Evolutionary conservation across 2,113 vertebrate species (phyloP).

Genomic region (Procavia capensis): DNA sequence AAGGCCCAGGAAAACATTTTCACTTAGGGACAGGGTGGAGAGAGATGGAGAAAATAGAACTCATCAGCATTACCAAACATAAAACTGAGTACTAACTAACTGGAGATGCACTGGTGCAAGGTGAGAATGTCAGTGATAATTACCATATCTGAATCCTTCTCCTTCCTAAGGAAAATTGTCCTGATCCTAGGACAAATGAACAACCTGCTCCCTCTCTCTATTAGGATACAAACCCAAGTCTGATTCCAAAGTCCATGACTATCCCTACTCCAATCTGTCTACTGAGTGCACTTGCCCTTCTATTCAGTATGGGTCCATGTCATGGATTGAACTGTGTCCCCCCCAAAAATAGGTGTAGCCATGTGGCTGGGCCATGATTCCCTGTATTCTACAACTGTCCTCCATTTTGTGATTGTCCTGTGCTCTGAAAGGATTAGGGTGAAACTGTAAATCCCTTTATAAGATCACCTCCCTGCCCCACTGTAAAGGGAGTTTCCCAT

Average conservation of each 20-base stretch:
- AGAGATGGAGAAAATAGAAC: conserved; percentile 17
- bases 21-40: background rate
- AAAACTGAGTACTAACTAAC: background rate
- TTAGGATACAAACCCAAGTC: conserved; percentile 20
- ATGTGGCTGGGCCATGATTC: too few species aligned
- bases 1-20: conserved; percentile 44
- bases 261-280: background rate
- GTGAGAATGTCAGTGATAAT: background rate
- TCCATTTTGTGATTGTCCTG: too few species aligned
- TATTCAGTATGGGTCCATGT: background rate
- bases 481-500: too few species aligned
- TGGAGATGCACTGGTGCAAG: background rate
- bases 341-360: too few species aligned
- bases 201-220: background rate
- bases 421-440: too few species aligned
- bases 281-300: background rate
- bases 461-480: too few species aligned
- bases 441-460: too few species aligned
- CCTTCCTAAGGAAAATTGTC: background rate
- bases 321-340: too few species aligned
- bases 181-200: background rate
- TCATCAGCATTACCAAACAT: background rate
- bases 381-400: too few species aligned
- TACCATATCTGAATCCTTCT: background rate
- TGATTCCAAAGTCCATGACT: background rate